Conservation (phyloP, 1,140 invertebrate species). For the Galleria mellonella region DNA sequence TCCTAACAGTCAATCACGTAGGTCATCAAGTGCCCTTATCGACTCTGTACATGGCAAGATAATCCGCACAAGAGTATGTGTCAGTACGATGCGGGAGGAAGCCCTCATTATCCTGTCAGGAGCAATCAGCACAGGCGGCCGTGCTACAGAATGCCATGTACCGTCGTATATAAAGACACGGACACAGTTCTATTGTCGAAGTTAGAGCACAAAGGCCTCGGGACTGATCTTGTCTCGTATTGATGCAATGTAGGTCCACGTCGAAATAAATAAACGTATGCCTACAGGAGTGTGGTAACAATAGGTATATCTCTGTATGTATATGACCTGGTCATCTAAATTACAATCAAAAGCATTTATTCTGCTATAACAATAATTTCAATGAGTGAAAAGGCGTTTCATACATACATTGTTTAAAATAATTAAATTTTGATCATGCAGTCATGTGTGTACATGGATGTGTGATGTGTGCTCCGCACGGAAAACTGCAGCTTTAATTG, state of each 20-base stretch:
- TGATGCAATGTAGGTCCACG: neutral
- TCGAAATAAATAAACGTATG: neutral
- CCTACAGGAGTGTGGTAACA: too few relatives aligned
- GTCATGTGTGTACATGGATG: too few relatives aligned
- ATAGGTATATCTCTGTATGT: neutral
- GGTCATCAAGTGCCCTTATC: slow-evolving; percentile 44
- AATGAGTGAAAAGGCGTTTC: too few relatives aligned
- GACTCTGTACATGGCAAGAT: slow-evolving; percentile 27
- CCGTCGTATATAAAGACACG: slow-evolving; percentile 7
- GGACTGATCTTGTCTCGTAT: too few relatives aligned
- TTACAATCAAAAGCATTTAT: too few relatives aligned
- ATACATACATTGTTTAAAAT: too few relatives aligned
- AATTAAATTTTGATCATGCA: too few relatives aligned
- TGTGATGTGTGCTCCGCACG: too few relatives aligned
- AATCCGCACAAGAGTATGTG: slow-evolving; percentile 47
- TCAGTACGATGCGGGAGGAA: slow-evolving; percentile 61
- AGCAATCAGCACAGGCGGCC: slow-evolving; percentile 47
- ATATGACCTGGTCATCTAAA: too few relatives aligned
- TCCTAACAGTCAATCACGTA: slow-evolving; percentile 4
- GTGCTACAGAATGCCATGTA: slow-evolving; percentile 24
- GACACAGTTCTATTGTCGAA: slow-evolving; percentile 2
- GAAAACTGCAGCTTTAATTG: too few relatives aligned
- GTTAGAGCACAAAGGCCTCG: slow-evolving; percentile 1
- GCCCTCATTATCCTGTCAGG: slow-evolving; percentile 66
- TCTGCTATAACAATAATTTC: too few relatives aligned